These are phyloP conservation scores for Cuculus canorus DNA, from an alignment of 2,797 vertebrate species.

Conservation along the genomic window DNA sequence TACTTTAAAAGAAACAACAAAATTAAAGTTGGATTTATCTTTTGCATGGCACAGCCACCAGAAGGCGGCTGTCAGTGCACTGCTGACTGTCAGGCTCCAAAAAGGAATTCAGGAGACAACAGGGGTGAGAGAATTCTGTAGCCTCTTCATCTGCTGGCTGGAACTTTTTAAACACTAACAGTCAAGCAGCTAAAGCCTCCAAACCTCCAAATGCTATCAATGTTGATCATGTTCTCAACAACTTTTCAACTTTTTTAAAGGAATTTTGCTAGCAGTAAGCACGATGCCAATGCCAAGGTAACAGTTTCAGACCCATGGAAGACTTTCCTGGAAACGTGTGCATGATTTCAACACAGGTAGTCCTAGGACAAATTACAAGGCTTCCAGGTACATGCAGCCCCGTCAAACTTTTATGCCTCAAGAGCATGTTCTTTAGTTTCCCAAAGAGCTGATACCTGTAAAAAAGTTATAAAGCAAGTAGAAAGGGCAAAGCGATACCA, in stretches of 20 bases:
- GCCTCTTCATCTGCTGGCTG: background rate
- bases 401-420: background rate
- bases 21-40: background rate
- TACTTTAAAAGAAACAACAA: background rate
- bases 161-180: background rate
- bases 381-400: background rate
- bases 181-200: background rate
- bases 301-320: background rate
- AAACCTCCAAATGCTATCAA: background rate
- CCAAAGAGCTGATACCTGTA: background rate
- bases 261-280: background rate
- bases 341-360: background rate
- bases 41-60: background rate
- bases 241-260: background rate
- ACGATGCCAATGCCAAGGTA: background rate
- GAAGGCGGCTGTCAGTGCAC: background rate
- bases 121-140: background rate
- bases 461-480: background rate
- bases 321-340: fast-evolving
- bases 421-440: background rate
- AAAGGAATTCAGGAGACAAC: background rate
- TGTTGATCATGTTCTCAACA: background rate
- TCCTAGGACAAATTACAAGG: background rate
- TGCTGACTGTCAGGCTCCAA: background rate
- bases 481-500: background rate